phyloP scores from a whole-genome alignment of 2,113 vertebrate genomes.

The Hippocampus abdominalis region DNA sequence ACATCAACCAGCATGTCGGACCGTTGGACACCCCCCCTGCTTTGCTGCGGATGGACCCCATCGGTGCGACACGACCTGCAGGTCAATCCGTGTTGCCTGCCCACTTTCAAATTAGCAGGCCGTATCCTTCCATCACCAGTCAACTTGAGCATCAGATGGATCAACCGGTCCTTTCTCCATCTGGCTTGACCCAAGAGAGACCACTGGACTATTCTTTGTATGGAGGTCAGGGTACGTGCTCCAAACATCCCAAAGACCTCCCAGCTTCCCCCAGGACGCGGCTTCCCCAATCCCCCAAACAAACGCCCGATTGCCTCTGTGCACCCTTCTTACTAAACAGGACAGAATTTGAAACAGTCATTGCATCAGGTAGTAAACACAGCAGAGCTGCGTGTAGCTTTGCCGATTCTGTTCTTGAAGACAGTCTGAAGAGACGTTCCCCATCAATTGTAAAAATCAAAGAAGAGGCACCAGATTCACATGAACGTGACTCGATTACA shows the following conservation, averaged over 20 bases:
- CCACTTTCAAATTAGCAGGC: slow-evolving; percentile 16
- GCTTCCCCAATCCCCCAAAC: slow-evolving; percentile 18
- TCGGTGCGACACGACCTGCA: slow-evolving; percentile 13
- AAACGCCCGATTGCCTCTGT: slow-evolving; percentile 16
- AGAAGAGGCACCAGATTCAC: slow-evolving; percentile 40
- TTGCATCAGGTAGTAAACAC: slow-evolving; percentile 20
- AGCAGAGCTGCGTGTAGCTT: slow-evolving; percentile 8
- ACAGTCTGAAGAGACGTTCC: slow-evolving; percentile 31
- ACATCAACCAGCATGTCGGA: slow-evolving; percentile 20
- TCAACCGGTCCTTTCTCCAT: slow-evolving; percentile 21
- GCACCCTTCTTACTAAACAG: background rate
- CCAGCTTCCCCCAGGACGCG: slow-evolving; percentile 51
- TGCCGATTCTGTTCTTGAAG: slow-evolving; percentile 13
- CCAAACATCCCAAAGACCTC: slow-evolving; percentile 26
- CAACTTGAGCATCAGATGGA: slow-evolving; percentile 18
- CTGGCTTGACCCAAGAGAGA: slow-evolving; percentile 33
- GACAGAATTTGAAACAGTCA: slow-evolving; percentile 23
- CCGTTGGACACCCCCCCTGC: slow-evolving; percentile 12
- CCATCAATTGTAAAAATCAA: slow-evolving; percentile 42
- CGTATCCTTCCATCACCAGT: slow-evolving; percentile 19
- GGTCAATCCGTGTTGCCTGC: slow-evolving; percentile 30
- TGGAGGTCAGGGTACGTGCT: slow-evolving; percentile 30
- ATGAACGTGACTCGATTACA: slow-evolving; percentile 34
- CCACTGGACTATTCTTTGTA: slow-evolving; percentile 42
- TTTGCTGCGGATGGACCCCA: slow-evolving; percentile 12